Percentiles rank a stretch among this genome's conserved stretches.
phyloP scores from a whole-genome alignment of 2,113 vertebrate species.

The Callaeas wilsoni region DNA sequence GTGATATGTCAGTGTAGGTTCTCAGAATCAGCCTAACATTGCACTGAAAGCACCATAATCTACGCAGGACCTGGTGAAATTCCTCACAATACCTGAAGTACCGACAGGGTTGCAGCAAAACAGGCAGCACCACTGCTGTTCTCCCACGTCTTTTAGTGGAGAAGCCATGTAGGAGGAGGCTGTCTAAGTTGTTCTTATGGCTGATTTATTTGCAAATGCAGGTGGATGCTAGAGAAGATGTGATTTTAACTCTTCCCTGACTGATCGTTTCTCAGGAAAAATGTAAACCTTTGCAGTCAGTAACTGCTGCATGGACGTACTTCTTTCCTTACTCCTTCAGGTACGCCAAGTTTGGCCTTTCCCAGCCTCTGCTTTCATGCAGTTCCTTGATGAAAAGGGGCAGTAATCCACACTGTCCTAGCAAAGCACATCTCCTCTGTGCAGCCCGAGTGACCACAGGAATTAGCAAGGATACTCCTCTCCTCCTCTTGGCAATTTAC shows the following conservation, averaged over 20 bases:
- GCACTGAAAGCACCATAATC: not conserved
- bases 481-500: not conserved
- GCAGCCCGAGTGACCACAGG: not conserved
- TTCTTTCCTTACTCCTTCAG: not conserved
- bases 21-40: not conserved
- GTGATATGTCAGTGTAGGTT: not conserved
- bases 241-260: conserved; percentile 16
- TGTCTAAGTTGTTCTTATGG: conserved; percentile 40
- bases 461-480: not conserved
- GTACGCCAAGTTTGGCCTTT: not conserved
- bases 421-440: not conserved
- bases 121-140: not conserved
- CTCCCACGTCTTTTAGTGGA: conserved; percentile 19
- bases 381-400: not conserved
- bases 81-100: not conserved
- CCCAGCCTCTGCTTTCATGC: not conserved
- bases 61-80: not conserved
- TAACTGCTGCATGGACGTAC: not conserved
- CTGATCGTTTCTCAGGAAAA: not conserved
- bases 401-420: not conserved
- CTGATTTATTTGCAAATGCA: conserved; percentile 60
- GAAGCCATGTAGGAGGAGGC: conserved; percentile 37
- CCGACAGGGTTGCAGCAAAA: not conserved
- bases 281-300: not conserved
- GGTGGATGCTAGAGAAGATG: conserved; percentile 8